Percentiles rank a stretch among this genome's conserved stretches.
Evolutionary conservation across 2,113 vertebrate genomes (phyloP).

Genomic region (Speoplatyrhinus poulsoni): DNA sequence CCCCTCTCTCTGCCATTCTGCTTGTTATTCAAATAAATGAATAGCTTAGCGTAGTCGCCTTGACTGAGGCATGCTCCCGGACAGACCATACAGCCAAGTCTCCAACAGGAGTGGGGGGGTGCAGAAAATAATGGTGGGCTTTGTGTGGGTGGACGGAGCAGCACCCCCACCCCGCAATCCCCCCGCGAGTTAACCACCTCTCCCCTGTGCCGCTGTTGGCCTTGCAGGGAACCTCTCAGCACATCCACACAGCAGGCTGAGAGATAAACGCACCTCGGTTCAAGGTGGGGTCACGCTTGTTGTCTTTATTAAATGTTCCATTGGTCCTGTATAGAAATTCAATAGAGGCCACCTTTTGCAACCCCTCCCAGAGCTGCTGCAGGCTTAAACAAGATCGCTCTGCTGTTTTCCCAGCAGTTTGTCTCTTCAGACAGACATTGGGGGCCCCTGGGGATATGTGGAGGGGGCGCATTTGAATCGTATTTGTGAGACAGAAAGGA

Average conservation of each 20-base stretch:
- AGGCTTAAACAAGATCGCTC: conserved; percentile 38
- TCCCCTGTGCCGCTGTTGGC: conserved; percentile 38
- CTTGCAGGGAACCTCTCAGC: conserved; percentile 41
- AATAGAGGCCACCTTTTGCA: conserved; percentile 23
- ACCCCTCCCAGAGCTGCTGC: conserved; percentile 7
- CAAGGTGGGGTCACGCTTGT: conserved; percentile 71
- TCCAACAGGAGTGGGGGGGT: conserved; percentile 49
- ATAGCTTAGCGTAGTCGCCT: conserved; percentile 54
- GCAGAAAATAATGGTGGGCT: conserved; percentile 67
- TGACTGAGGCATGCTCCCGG: conserved; percentile 58
- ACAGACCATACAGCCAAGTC: conserved; percentile 62
- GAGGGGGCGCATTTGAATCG: no score
- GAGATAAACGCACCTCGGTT: conserved; percentile 56
- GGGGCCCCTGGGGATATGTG: no score
- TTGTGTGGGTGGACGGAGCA: conserved; percentile 53
- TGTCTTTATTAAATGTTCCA: conserved; percentile 67
- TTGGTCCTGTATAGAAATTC: conserved; percentile 52
- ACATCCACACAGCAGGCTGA: conserved; percentile 45
- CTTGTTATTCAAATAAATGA: conserved; percentile 68
- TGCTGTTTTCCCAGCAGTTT: conserved; percentile 47
- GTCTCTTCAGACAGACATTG: no score
- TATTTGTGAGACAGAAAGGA: no score
- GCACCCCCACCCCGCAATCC: conserved; percentile 24
- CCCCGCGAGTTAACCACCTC: conserved; percentile 31
- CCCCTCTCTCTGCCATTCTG: conserved; percentile 45